phyloP scores from a whole-genome alignment of 2,797 vertebrate species.

The Protonibea diacanthus region DNA sequence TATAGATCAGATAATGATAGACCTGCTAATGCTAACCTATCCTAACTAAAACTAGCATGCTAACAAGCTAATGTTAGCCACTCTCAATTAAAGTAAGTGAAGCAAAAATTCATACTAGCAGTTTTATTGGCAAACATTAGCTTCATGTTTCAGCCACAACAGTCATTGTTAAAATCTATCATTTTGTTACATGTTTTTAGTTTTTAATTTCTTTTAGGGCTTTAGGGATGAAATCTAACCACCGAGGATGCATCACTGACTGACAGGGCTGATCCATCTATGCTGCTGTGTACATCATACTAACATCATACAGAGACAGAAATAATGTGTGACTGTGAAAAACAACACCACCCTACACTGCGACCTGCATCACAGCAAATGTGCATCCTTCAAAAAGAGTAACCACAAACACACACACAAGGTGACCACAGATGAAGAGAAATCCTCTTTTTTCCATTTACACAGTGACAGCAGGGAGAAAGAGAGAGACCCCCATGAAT shows the following conservation, averaged over 20 bases:
- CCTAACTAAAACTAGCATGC: background rate
- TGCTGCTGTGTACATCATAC: background rate
- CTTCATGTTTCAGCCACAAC: background rate
- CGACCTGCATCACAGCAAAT: slow-evolving; percentile 1
- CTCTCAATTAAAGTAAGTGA: background rate
- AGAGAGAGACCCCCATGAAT: slow-evolving; percentile 67
- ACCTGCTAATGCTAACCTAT: background rate
- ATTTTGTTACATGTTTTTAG: background rate
- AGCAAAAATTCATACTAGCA: background rate
- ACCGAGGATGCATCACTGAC: background rate
- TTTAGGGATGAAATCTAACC: background rate
- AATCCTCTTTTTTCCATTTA: slow-evolving; percentile 39
- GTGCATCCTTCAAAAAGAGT: slow-evolving; percentile 7
- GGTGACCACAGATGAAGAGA: slow-evolving; percentile 50
- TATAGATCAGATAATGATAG: background rate
- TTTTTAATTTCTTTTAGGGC: no score
- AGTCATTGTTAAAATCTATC: background rate
- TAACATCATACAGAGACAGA: background rate
- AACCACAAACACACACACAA: slow-evolving; percentile 19
- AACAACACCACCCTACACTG: background rate
- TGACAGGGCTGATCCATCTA: background rate
- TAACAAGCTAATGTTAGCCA: background rate
- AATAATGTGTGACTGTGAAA: background rate
- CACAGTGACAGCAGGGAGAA: slow-evolving; percentile 46
- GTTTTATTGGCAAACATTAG: background rate